Base-by-base conservation (phyloP, 35 echinoderm and acorn worm species). In the Lytechinus variegatus region DNA sequence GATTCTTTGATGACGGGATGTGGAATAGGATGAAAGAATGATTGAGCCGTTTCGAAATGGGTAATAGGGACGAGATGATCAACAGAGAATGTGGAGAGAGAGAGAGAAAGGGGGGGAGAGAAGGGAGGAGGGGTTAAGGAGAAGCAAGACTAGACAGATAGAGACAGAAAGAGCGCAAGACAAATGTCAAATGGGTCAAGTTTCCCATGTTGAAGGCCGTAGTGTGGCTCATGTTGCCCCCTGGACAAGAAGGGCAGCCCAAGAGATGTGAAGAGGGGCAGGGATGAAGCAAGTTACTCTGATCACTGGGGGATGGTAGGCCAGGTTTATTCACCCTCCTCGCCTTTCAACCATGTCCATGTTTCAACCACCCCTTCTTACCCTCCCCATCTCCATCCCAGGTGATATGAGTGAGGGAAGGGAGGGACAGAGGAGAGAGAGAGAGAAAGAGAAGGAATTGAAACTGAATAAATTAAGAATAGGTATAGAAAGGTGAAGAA, bases 261-360 rank as follows among this genome's bases (percentile, higher is more conserved):
- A 53, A 19, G 87, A 89, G 52, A 89, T 89, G 87, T 44, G 28
- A 9, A 33, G 7, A 56, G 53, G 54, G 91, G 91, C 54, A 53
- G 24, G 28, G 53, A 54, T 93, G 91, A 93, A 93, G 91, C 54
- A 29, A 19, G 5, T 92, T 29, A 28, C 91, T 93, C 16, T 56
- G 91, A 93, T 93, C 91, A 93, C 28, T 93, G 54, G 27, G 54
- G 24, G 51, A 53, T 9, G 51, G 61, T 21, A 19, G 61, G 61
- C 14, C 52, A 52, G 91, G 91, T 93, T 93, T 54, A 93, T 93
- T 93, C 53, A 93, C 91, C 91, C 53, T 53, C n/a, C 27, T 29
- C 28, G 0, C 87, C 54, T 54, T n/a, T 53, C 87, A 87, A 16
- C 86, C 90, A 44, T 44, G 33, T 44, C 33, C 33, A 44, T 44